phyloP scores from a whole-genome alignment of 1,140 invertebrate genomes.

The Phymastichus coffea region DNA sequence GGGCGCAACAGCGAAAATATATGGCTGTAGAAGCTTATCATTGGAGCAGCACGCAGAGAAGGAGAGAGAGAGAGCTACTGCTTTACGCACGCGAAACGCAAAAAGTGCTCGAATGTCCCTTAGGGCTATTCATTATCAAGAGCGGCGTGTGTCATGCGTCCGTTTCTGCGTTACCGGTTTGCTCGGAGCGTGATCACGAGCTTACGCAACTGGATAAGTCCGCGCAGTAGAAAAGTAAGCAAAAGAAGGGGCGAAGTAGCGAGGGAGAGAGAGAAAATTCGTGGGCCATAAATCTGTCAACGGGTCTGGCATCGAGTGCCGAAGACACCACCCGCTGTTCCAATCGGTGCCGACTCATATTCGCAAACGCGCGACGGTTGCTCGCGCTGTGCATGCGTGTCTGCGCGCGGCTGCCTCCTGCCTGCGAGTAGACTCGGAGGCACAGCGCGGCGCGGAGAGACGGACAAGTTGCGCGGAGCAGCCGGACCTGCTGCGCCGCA shows the following conservation, averaged over 20 bases:
- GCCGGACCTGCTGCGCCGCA: no score
- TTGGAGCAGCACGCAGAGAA: no score
- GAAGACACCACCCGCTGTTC: conserved; percentile 16
- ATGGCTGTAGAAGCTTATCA: no score
- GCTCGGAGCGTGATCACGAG: not conserved
- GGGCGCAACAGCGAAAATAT: no score
- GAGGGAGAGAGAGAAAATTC: not conserved
- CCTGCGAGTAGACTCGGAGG: not conserved
- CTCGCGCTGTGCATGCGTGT: no score
- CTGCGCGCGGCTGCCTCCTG: no score
- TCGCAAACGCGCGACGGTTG: no score
- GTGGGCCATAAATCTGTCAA: conserved; percentile 10
- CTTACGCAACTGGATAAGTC: conserved; percentile 2
- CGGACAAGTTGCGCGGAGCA: not conserved
- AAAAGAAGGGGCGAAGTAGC: not conserved
- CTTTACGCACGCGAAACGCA: not conserved
- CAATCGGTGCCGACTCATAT: not conserved
- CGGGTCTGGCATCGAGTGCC: not conserved
- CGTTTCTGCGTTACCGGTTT: conserved; percentile 16
- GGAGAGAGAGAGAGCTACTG: not conserved
- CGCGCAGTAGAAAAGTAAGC: not conserved
- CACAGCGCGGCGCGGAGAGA: not conserved
- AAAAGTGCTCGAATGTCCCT: conserved; percentile 6
- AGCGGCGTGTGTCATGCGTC: not conserved
- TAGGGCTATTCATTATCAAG: conserved; percentile 9